Conservation (phyloP, 2,888 invertebrate genomes). For the Rutpela maculata region DNA sequence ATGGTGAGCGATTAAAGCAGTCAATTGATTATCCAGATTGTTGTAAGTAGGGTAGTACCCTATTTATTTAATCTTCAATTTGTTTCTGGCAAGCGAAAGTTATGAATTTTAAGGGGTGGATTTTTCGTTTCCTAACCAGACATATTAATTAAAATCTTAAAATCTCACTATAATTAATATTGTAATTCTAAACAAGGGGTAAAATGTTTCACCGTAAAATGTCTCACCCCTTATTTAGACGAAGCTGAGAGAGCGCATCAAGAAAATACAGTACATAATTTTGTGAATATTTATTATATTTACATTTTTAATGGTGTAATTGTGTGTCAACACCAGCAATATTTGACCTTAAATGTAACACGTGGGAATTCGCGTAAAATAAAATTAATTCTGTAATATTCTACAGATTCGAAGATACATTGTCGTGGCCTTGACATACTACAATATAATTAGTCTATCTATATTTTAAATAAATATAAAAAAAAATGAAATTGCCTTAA, state of each 20-base stretch:
- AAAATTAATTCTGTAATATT: no score
- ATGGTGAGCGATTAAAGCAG: conserved; percentile 47
- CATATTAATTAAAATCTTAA: conserved; percentile 16
- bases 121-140: conserved; percentile 14
- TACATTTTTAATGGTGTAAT: neutral
- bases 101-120: conserved; percentile 31
- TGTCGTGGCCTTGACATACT: no score
- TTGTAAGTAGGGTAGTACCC: conserved; percentile 46
- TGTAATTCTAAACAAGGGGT: neutral
- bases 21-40: conserved; percentile 50
- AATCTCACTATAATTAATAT: conserved; percentile 20
- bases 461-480: no score
- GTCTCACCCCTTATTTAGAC: neutral
- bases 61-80: conserved; percentile 52
- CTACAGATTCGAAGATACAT: no score
- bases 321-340: no score
- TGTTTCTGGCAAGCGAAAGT: conserved; percentile 45
- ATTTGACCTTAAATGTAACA: no score
- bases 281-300: neutral
- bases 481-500: no score
- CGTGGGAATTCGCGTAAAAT: no score
- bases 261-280: neutral
- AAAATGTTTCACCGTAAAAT: neutral
- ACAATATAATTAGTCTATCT: no score
- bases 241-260: neutral